A percentile compares a stretch with the other conserved stretches of the same genome.
Evolutionary conservation across 2,888 invertebrate genomes (phyloP).

Genomic region (Aporophyla lueneburgensis): DNA sequence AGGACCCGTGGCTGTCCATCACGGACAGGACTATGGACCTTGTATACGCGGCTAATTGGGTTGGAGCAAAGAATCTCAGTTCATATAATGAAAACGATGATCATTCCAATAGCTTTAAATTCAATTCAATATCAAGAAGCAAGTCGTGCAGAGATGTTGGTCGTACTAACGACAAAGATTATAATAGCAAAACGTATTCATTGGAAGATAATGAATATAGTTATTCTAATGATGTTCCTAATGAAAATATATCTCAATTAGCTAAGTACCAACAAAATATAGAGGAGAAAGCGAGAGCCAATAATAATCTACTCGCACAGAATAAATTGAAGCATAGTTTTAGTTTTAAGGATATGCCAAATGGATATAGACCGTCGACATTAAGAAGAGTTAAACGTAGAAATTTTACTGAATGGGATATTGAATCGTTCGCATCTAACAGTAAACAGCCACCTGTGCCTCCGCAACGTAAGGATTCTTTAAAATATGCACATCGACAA

Average conservation of each 20-base stretch:
- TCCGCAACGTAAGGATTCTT: conserved; percentile 87
- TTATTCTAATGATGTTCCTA: conserved; percentile 80
- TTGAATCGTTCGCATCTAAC: conserved; percentile 83
- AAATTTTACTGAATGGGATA: conserved; percentile 91
- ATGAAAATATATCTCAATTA: conserved; percentile 89
- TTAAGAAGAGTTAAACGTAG: conserved; percentile 90
- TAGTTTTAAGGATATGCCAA: conserved; percentile 91
- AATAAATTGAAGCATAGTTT: conserved; percentile 90
- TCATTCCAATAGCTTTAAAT: conserved; percentile 79
- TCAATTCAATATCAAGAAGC: conserved; percentile 88
- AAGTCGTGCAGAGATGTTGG: conserved; percentile 88
- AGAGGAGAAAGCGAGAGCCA: conserved; percentile 88
- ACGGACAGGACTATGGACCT: conserved; percentile 93
- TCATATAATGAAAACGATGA: conserved; percentile 83
- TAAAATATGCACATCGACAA: conserved; percentile 89
- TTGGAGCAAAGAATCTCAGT: conserved; percentile 92
- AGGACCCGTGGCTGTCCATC: conserved; percentile 93
- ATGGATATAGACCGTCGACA: conserved; percentile 92
- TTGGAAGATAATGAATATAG: conserved; percentile 80
- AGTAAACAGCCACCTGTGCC: conserved; percentile 84
- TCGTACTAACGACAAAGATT: conserved; percentile 79
- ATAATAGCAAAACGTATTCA: conserved; percentile 79
- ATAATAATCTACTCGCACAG: conserved; percentile 89
- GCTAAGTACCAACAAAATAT: conserved; percentile 92
- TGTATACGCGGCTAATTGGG: conserved; percentile 96